Evolutionary conservation across 2,113 vertebrate genomes (phyloP).

Genomic region (Cololabis saira): DNA sequence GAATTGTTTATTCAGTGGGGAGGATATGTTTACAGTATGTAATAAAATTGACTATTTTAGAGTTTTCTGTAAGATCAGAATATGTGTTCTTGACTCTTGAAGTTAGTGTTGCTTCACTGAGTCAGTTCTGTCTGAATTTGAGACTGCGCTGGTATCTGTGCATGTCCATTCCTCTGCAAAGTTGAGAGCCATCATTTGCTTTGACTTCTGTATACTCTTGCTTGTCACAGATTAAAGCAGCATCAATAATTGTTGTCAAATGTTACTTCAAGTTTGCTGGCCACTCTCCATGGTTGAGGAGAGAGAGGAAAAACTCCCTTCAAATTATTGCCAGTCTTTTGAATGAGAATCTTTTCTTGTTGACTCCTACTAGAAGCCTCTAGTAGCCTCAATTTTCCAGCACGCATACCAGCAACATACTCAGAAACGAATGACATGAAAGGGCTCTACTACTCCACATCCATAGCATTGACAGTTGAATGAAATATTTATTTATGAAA

Average conservation of each 20-base stretch:
- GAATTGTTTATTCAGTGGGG: conserved; percentile 1
- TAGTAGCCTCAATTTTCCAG: conserved; percentile 67
- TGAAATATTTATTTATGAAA: conserved; percentile 85
- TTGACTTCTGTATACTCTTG: conserved; percentile 57
- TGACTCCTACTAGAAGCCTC: conserved; percentile 63
- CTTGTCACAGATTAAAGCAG: conserved; percentile 66
- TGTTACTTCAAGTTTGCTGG: conserved; percentile 60
- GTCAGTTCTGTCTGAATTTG: conserved; percentile 35
- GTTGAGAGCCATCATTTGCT: conserved; percentile 36
- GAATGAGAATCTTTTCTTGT: conserved; percentile 56
- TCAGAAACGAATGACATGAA: conserved; percentile 75
- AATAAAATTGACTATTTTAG: conserved; percentile 8
- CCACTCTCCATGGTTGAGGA: conserved; percentile 53
- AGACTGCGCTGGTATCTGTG: conserved; percentile 40
- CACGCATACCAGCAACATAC: conserved; percentile 45
- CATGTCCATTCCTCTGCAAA: conserved; percentile 50
- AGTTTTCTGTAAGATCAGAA: conserved; percentile 25
- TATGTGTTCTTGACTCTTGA: conserved; percentile 13
- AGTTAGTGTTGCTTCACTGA: conserved; percentile 11
- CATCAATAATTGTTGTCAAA: conserved; percentile 82
- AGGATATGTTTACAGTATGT: not conserved
- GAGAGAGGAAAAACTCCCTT: conserved; percentile 33
- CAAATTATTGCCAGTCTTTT: conserved; percentile 62
- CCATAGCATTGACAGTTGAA: conserved; percentile 79
- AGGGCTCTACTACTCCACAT: conserved; percentile 66